phyloP scores from a whole-genome alignment of 2,888 invertebrate species.

The Scaptomyza parva region DNA sequence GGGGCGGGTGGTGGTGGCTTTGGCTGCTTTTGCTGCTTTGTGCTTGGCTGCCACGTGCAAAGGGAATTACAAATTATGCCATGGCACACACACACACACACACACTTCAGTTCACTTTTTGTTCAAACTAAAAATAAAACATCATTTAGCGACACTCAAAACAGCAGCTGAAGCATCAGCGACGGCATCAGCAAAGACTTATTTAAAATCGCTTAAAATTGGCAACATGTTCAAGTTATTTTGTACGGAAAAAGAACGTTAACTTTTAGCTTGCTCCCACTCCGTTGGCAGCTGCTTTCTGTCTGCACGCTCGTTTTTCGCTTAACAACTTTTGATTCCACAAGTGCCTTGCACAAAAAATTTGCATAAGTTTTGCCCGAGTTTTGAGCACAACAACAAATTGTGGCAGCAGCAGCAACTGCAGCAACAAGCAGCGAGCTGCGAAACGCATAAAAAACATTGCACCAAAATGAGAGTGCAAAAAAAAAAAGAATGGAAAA shows the following conservation, averaged over 20 bases:
- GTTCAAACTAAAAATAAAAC: constrained; percentile 57
- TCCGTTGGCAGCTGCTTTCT: no score
- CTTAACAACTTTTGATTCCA: constrained; percentile 58
- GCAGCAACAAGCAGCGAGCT: constrained; percentile 18
- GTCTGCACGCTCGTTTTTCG: neutral
- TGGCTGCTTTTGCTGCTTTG: constrained; percentile 13
- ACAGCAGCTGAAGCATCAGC: constrained; percentile 3
- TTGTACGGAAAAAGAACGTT: constrained; percentile 1
- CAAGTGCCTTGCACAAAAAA: constrained; percentile 49
- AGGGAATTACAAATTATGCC: constrained; percentile 69
- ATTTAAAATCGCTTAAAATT: constrained; percentile 76
- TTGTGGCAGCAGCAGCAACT: constrained; percentile 19
- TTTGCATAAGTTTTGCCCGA: constrained; percentile 70
- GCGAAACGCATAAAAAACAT: constrained; percentile 47
- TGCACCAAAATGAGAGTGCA: constrained; percentile 45
- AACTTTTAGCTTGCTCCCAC: no score
- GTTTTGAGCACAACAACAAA: constrained; percentile 31
- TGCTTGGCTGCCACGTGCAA: constrained; percentile 49
- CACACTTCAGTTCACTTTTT: constrained; percentile 39
- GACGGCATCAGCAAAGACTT: constrained; percentile 31
- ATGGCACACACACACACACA: no score
- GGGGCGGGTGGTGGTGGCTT: constrained; percentile 2
- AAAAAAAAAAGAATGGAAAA: constrained; percentile 24
- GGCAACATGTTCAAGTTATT: constrained; percentile 60
- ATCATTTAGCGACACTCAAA: constrained; percentile 47